Evolutionary conservation across 2,888 invertebrate genomes (phyloP).

Genomic region (Chymomyza amoena): DNA sequence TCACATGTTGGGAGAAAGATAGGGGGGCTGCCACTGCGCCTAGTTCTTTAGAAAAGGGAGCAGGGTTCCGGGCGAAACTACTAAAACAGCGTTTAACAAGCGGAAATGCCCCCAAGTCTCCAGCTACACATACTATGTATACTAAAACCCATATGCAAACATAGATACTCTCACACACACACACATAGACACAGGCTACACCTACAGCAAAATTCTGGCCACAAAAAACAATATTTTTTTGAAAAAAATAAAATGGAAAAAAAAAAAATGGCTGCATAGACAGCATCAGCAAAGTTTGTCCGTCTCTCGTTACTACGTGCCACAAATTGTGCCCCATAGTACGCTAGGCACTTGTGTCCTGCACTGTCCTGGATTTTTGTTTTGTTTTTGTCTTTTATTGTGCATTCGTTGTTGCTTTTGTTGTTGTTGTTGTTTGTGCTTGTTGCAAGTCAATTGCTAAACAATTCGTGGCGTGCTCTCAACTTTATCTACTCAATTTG

Average conservation of each 20-base stretch:
- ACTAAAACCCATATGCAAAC: conserved; percentile 1
- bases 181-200: not conserved
- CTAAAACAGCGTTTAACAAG: conserved; percentile 66
- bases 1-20: not conserved
- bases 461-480: conserved; percentile 34
- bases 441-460: conserved; percentile 45
- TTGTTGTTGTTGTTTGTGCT: not conserved
- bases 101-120: conserved; percentile 37
- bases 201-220: not conserved
- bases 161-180: conserved; percentile 10
- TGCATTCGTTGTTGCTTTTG: not conserved
- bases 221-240: conserved; percentile 5
- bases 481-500: conserved; percentile 36
- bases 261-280: conserved; percentile 39
- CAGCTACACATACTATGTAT: conserved; percentile 4
- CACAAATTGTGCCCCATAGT: not conserved
- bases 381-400: not conserved
- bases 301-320: not conserved
- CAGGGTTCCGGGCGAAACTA: conserved; percentile 32
- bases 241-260: conserved; percentile 7
- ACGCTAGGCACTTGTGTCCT: not conserved
- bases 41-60: too few species aligned
- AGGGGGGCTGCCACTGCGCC: too few species aligned
- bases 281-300: conserved; percentile 63
- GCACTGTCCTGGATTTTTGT: not conserved